Base-by-base conservation (phyloP, 1,140 invertebrate species). In the Chionoecetes opilio region DNA sequence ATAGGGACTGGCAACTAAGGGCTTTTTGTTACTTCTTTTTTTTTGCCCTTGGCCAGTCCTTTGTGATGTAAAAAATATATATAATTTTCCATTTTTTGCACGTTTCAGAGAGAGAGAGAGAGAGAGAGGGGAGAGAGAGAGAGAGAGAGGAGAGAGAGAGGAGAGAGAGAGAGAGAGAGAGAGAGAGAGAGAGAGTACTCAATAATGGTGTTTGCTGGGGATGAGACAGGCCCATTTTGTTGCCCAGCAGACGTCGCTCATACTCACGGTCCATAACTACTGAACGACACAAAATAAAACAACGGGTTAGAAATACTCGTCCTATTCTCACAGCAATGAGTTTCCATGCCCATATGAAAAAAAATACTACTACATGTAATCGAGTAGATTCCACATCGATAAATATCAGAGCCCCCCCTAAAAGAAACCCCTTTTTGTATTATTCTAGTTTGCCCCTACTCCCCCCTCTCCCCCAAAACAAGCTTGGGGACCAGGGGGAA, bases 241-340 rank as follows among this genome's bases (percentile, higher is more conserved):
- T 95, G 95, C n/a, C 95, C 6, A 95, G 86, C 32, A 96, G 38
- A 82, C 96, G 95, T n/a, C 92, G 21, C 91, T 96, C 96, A 95
- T 96, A 96, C 87, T 96, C 96, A 53, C 95, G 94, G 87, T 96
- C 96, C 96, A 96, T 96, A 32, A 38, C 90, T 92, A n/a, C n/a
- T n/a, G 46, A 11, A 31, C 84, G 38, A 53, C 5, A 82, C 9
- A 32, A 14, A 14, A 21, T 85, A 21, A 86, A 5, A 26, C 21
- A 5, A 75, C n/a, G n/a, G 21, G 63, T 75, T n/a, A 9, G 11
- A 85, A 35, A 2, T 37, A 8, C 11, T 35, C 2, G 34, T 53
- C 31, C 14, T 75, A 84, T 35, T 63, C 6, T 41, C 75, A 3
- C 17, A n/a, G 8, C 1, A 85, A 3, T 37, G 21, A 82, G 2